These are phyloP conservation scores for Eupelmus urozonus DNA, from an alignment of 2,888 invertebrate species.

Conservation along the genomic window DNA sequence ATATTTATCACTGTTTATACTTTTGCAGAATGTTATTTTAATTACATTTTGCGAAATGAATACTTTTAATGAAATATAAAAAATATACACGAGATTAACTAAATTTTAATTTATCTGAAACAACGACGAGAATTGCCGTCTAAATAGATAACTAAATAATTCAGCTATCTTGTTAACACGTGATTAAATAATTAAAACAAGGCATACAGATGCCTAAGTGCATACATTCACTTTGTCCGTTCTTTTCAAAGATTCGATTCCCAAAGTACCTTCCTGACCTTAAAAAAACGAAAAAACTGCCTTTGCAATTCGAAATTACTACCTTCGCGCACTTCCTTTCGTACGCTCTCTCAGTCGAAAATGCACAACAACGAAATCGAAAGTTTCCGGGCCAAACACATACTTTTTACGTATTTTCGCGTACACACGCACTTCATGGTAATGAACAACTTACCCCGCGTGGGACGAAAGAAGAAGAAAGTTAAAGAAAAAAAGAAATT, in stretches of 20 bases:
- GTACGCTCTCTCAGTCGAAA: background rate
- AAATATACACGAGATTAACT: no score
- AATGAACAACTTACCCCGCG: conserved; percentile 38
- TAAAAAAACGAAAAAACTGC: conserved; percentile 6
- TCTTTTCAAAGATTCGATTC: conserved; percentile 34
- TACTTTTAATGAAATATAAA: no score
- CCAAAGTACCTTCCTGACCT: background rate
- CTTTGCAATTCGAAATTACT: conserved; percentile 46
- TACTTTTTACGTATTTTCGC: background rate
- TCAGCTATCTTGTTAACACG: no score
- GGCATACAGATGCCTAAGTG: no score
- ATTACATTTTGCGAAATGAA: no score
- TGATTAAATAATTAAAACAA: no score
- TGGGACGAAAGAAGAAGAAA: background rate
- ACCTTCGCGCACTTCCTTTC: conserved; percentile 54
- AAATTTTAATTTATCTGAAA: no score
- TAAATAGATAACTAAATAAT: no score
- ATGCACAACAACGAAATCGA: conserved; percentile 52
- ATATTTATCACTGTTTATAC: no score
- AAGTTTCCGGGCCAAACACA: conserved; percentile 37
- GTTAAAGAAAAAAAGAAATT: conserved; percentile 34
- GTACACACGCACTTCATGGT: conserved; percentile 16
- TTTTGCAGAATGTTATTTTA: no score
- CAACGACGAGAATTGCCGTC: no score
- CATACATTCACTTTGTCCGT: background rate